Conservation (phyloP, 2,113 vertebrate species). For the Ancistrus triradiatus region DNA sequence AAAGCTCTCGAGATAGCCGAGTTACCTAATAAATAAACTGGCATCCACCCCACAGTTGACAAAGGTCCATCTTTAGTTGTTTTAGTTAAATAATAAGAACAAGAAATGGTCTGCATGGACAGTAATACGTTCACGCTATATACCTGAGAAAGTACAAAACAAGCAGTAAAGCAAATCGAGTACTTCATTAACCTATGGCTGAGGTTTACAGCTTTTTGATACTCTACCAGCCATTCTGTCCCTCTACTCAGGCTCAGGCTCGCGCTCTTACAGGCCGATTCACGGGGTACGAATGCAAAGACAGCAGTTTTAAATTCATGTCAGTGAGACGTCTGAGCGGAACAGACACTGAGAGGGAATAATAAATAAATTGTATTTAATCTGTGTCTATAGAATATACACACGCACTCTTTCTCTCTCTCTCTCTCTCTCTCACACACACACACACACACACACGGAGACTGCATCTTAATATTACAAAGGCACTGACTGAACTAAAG, state of each 20-base stretch:
- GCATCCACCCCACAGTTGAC: slow-evolving; percentile 7
- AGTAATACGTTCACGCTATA: slow-evolving; percentile 36
- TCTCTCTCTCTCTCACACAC: background rate
- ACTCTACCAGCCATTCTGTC: slow-evolving; percentile 15
- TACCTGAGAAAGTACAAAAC: slow-evolving; percentile 49
- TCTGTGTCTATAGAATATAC: slow-evolving; percentile 22
- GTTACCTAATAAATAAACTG: too few species aligned
- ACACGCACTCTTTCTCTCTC: background rate
- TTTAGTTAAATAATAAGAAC: slow-evolving; percentile 37
- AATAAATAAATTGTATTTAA: slow-evolving; percentile 48
- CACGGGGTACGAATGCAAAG: slow-evolving; percentile 22
- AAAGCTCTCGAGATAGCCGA: background rate
- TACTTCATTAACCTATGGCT: slow-evolving; percentile 24
- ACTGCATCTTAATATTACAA: slow-evolving; percentile 50
- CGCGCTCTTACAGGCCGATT: background rate
- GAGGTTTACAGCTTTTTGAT: slow-evolving; percentile 17
- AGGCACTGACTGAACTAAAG: slow-evolving; percentile 48
- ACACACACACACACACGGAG: slow-evolving; percentile 10
- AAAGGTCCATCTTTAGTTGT: slow-evolving; percentile 1
- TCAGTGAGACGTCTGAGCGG: slow-evolving; percentile 1
- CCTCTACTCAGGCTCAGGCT: slow-evolving; percentile 28
- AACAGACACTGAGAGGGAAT: slow-evolving; percentile 19
- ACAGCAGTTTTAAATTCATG: slow-evolving; percentile 38
- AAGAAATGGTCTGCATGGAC: slow-evolving; percentile 43
- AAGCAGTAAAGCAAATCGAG: slow-evolving; percentile 30